A percentile compares a stretch with the other conserved stretches of the same genome.
Evolutionary conservation across 2,797 vertebrate genomes (phyloP).

Genomic region (Gambusia yucatana): DNA sequence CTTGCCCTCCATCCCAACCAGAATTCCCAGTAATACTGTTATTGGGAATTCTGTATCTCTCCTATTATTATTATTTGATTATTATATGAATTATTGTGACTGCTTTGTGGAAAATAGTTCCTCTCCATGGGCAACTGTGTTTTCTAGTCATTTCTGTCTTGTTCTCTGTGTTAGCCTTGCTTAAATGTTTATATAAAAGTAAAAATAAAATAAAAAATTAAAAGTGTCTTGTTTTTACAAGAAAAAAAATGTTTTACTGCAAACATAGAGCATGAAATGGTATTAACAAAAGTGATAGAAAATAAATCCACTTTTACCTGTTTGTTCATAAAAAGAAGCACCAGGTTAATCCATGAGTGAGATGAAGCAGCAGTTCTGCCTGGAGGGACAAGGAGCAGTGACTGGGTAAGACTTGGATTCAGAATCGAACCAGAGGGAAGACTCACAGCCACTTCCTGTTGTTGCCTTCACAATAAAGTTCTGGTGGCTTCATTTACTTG

Average conservation of each 20-base stretch:
- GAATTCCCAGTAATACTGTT: not conserved
- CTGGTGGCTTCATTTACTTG: too few relatives aligned
- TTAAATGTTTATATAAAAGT: not conserved
- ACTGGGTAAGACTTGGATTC: not conserved
- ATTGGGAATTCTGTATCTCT: not conserved
- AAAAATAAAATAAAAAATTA: not conserved
- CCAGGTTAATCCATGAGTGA: not conserved
- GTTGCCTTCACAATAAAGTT: constrained; percentile 5
- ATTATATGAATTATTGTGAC: not conserved
- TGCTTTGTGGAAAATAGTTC: not conserved
- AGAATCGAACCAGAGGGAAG: not conserved
- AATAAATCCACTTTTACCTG: constrained; percentile 2
- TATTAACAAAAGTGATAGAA: not conserved
- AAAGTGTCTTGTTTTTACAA: not conserved
- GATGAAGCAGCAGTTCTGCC: not conserved
- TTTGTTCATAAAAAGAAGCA: constrained; percentile 1
- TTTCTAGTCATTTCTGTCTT: not conserved
- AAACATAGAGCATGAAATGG: not conserved
- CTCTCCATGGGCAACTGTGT: not conserved
- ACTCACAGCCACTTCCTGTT: constrained; percentile 4
- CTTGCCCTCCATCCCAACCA: not conserved
- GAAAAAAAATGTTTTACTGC: not conserved
- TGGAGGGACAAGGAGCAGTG: too few relatives aligned
- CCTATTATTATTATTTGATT: not conserved
- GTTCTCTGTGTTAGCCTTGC: not conserved